Base-by-base conservation (phyloP, 2,113 vertebrate species). In the Vulpes vulpes region DNA sequence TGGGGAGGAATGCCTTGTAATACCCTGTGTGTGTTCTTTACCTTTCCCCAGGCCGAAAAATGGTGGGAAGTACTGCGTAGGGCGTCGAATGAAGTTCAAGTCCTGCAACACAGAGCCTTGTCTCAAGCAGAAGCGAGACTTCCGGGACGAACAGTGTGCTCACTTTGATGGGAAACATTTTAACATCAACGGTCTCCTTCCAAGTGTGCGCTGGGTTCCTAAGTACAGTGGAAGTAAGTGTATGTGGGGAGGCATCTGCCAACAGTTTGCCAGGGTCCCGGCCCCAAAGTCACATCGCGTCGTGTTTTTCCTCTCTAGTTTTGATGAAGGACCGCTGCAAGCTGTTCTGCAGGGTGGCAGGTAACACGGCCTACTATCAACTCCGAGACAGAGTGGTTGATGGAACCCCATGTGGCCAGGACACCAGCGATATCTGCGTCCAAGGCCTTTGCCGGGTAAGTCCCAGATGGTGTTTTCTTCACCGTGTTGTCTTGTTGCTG, bases 211-310 rank as follows among this genome's bases (percentile, higher is more conserved):
- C 98, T 99, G 99, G 99, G 99, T 99, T 82, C 99, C 99, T 91
- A 99, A 99, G 80, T 99, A 99, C 98, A 99, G 99, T 16, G 99
- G 99, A 99, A 99, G 99, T 99, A 98, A 99, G 99, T 99, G 81
- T 22, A 7, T 2, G 15, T 0, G 0, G 5, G 49, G 1, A 2
- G 1, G 17, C 4, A 11, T 2, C 53, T 0, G 1, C 0, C 3
- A 16, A 15, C 6, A 65, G 20, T 12, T 91, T 2, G 0, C 27
- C 8, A 0, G 0, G 53, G 32, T 30, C 27, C 76, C 2, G 51
- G 55, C 64, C 7, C 17, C 1, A 8, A 0, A 74, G 74, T 0
- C 30, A 95, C 80, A 1, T 91, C 43, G 96, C 2, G 0, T 5
- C 8, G 0, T 27, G 27, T 98, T 82, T 96, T 96, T 96, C 4